A percentile compares a stretch with the other conserved stretches of the same genome.
Conservation (phyloP, 2,888 invertebrate genomes). For the Agrotis clavis region DNA sequence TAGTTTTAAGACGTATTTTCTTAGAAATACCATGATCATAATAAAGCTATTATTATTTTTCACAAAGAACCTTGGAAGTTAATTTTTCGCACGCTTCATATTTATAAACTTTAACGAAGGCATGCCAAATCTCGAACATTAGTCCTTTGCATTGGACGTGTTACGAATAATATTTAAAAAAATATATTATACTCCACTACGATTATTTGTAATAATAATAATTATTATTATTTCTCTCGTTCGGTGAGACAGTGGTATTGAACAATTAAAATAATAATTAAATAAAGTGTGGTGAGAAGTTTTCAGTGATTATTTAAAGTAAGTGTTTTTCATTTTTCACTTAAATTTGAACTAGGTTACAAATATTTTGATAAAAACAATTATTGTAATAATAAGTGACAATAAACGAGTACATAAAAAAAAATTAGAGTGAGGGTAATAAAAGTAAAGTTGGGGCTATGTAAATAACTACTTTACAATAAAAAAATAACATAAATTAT, state of each 20-base stretch:
- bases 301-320: slow-evolving; percentile 27
- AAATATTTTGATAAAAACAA: too few relatives aligned
- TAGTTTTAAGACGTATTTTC: neutral
- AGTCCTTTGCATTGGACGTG: slow-evolving; percentile 52
- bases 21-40: neutral
- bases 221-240: slow-evolving; percentile 13
- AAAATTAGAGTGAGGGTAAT: too few relatives aligned
- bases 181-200: neutral
- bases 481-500: too few relatives aligned
- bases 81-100: slow-evolving; percentile 44
- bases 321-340: slow-evolving; percentile 11
- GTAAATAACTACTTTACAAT: too few relatives aligned
- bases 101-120: slow-evolving; percentile 40
- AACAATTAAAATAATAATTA: slow-evolving; percentile 2
- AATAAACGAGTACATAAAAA: too few relatives aligned
- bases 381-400: too few relatives aligned
- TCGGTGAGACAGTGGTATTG: slow-evolving; percentile 14
- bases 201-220: slow-evolving; percentile 13
- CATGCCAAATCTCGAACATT: slow-evolving; percentile 49
- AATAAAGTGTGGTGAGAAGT: slow-evolving; percentile 12
- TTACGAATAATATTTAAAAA: slow-evolving; percentile 1
- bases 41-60: neutral
- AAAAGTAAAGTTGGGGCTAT: too few relatives aligned
- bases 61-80: slow-evolving; percentile 33
- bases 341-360: too few relatives aligned